Conservation (phyloP, 2,797 vertebrate genomes). For the Myripristis murdjan region DNA sequence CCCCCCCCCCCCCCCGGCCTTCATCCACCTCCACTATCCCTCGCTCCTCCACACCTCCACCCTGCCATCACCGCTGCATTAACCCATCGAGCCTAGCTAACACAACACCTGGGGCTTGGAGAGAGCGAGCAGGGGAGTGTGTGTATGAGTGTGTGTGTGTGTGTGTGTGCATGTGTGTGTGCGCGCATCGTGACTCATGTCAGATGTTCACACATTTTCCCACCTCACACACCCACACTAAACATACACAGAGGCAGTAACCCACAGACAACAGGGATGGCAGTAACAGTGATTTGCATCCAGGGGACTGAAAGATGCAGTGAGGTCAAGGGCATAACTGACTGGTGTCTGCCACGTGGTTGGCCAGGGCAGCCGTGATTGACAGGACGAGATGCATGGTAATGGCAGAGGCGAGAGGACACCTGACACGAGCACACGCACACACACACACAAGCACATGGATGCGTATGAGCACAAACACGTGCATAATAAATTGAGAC, state of each 20-base stretch:
- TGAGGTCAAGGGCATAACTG: conserved; percentile 72
- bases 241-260: background rate
- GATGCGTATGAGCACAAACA: conserved; percentile 13
- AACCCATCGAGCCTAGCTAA: conserved; percentile 46
- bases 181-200: conserved; percentile 14
- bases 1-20: background rate
- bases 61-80: conserved; percentile 35
- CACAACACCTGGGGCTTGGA: conserved; percentile 55
- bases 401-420: conserved; percentile 50
- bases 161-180: conserved; percentile 1
- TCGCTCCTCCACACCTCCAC: conserved; percentile 9
- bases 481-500: conserved; percentile 45
- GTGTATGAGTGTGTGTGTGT: background rate
- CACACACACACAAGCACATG: conserved; percentile 21
- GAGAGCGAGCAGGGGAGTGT: background rate
- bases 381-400: conserved; percentile 55
- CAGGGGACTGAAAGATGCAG: conserved; percentile 36
- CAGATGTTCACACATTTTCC: conserved; percentile 14
- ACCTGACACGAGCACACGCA: conserved; percentile 31
- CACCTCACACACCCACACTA: conserved; percentile 14
- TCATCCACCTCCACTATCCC: conserved; percentile 26
- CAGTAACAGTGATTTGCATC: conserved; percentile 69
- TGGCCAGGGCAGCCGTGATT: conserved; percentile 60
- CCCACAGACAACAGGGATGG: conserved; percentile 34
- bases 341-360: conserved; percentile 43